phyloP scores from a whole-genome alignment of 2,888 invertebrate species.

The Tuta absoluta region DNA sequence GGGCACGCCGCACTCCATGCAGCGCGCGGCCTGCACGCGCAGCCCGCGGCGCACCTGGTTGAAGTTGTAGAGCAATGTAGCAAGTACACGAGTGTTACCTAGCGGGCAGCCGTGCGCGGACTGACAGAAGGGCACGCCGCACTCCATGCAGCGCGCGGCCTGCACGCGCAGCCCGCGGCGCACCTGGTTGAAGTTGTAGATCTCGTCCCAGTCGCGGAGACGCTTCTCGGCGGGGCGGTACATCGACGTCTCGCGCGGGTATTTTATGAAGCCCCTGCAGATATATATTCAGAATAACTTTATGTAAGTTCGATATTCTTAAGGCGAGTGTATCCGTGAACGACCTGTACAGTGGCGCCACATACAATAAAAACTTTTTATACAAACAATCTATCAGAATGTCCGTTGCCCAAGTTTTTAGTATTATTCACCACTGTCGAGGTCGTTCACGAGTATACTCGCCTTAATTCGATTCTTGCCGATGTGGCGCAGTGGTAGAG shows the following conservation, averaged over 20 bases:
- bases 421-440: too few species aligned
- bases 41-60: too few species aligned
- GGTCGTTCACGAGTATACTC: too few species aligned
- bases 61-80: too few species aligned
- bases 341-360: too few species aligned
- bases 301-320: background rate
- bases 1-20: conserved; percentile 97
- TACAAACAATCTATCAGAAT: too few species aligned
- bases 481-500: too few species aligned
- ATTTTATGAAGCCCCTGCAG: conserved; percentile 96
- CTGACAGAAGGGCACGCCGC: conserved; percentile 92
- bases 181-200: conserved; percentile 93
- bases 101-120: conserved; percentile 66
- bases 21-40: conserved; percentile 94
- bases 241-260: conserved; percentile 91
- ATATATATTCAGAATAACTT: background rate
- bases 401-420: too few species aligned
- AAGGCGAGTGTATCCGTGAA: too few species aligned
- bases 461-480: too few species aligned
- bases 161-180: conserved; percentile 94
- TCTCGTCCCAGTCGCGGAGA: conserved; percentile 97
- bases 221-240: conserved; percentile 94
- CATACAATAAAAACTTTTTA: too few species aligned
- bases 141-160: conserved; percentile 99
- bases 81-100: background rate